Evolutionary conservation across 2,113 vertebrate genomes (phyloP).

Genomic region (Callopanchax toddi): DNA sequence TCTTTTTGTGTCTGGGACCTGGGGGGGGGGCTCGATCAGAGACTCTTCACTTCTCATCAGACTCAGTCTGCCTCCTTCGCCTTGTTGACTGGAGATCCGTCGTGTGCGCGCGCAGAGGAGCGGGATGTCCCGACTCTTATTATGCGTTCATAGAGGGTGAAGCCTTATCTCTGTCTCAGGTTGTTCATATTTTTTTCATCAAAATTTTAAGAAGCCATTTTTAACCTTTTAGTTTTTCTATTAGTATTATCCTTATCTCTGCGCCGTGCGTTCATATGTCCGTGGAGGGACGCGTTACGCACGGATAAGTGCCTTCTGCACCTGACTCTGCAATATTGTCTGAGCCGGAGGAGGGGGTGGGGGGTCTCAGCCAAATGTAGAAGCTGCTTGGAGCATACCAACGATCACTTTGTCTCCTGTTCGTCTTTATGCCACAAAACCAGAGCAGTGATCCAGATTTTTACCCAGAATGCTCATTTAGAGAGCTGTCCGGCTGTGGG

Average conservation of each 20-base stretch:
- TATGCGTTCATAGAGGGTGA: neutral
- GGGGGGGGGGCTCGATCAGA: constrained; percentile 13
- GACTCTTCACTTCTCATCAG: neutral
- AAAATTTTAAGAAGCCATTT: neutral
- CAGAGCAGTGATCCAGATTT: too few relatives aligned
- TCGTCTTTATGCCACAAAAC: neutral
- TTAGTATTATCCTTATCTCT: neutral
- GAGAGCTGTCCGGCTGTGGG: too few relatives aligned
- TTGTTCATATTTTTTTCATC: too few relatives aligned
- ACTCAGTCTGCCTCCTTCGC: constrained; percentile 3
- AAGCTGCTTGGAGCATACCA: constrained; percentile 9
- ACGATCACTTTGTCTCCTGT: neutral
- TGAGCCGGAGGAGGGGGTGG: constrained; percentile 7
- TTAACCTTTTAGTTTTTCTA: neutral
- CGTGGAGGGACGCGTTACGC: constrained; percentile 44
- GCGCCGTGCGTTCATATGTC: neutral
- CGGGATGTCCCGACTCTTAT: constrained; percentile 21
- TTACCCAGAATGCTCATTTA: too few relatives aligned
- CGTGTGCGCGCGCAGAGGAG: constrained; percentile 18
- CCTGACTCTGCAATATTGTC: constrained; percentile 52
- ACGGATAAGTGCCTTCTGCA: constrained; percentile 45
- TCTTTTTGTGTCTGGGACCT: constrained; percentile 23
- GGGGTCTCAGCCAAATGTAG: constrained; percentile 5
- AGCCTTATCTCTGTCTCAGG: neutral
- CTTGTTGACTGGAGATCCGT: constrained; percentile 9